Evolutionary conservation across 2,113 vertebrate genomes (phyloP).

Genomic region (Oryzias woworae): DNA sequence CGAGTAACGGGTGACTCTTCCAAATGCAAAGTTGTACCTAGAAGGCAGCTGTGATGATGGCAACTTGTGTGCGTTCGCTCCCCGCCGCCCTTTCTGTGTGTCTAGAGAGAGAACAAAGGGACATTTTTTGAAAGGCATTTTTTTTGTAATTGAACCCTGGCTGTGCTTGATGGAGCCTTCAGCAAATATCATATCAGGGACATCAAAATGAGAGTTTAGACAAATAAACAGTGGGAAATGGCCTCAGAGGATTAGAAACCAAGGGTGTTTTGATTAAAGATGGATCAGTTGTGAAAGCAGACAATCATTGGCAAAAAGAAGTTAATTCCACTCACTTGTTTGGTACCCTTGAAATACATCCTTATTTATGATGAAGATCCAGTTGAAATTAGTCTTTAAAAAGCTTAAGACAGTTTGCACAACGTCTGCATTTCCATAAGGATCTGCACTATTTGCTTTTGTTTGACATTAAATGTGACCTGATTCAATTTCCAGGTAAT

Average conservation of each 20-base stretch:
- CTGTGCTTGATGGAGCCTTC: slow-evolving; percentile 67
- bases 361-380: slow-evolving; percentile 20
- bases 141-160: slow-evolving; percentile 62
- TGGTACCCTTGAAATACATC: too few relatives aligned
- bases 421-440: not conserved
- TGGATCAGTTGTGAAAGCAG: slow-evolving; percentile 29
- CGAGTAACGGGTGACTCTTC: slow-evolving; percentile 66
- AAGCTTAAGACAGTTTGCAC: not conserved
- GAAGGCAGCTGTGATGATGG: slow-evolving; percentile 42
- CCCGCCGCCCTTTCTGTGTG: not conserved
- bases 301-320: slow-evolving; percentile 36
- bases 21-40: slow-evolving; percentile 47
- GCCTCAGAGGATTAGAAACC: slow-evolving; percentile 4
- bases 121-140: slow-evolving; percentile 15
- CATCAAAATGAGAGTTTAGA: slow-evolving; percentile 53
- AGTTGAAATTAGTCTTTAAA: slow-evolving; percentile 15
- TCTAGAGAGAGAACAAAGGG: slow-evolving; percentile 7
- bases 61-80: not conserved
- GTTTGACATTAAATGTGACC: not conserved
- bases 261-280: slow-evolving; percentile 50
- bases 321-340: slow-evolving; percentile 1
- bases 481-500: too few relatives aligned
- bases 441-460: not conserved
- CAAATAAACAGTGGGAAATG: slow-evolving; percentile 47
- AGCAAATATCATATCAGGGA: slow-evolving; percentile 51